These are phyloP conservation scores for Spheniscus humboldti DNA, from an alignment of 2,797 vertebrate genomes.

Conservation along the genomic window DNA sequence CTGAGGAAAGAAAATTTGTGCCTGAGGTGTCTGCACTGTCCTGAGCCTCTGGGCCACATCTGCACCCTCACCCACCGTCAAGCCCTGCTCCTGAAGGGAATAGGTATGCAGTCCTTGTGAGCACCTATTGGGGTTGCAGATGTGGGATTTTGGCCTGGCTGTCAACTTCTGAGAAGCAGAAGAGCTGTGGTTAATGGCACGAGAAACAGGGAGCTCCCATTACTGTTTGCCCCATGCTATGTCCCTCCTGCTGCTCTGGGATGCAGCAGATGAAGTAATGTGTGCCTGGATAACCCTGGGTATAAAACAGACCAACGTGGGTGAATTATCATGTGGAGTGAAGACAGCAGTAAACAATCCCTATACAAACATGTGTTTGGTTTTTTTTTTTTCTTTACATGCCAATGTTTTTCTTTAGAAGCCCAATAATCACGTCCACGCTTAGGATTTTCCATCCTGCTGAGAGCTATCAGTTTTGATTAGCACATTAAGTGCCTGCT, in stretches of 20 bases:
- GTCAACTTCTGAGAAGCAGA: background rate
- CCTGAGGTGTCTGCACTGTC: background rate
- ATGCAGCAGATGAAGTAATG: background rate
- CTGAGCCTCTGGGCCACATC: background rate
- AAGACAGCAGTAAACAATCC: background rate
- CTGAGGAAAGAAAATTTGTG: background rate
- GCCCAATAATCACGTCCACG: background rate
- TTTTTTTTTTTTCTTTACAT: background rate
- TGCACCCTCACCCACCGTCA: rapidly evolving
- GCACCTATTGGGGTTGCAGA: background rate
- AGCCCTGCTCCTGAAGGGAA: background rate
- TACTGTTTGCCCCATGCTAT: rapidly evolving
- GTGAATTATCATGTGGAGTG: background rate
- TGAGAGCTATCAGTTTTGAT: conserved; percentile 19
- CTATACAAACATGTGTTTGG: background rate
- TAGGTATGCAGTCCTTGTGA: background rate
- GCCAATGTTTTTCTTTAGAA: background rate
- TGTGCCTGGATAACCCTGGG: background rate
- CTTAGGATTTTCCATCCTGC: conserved; percentile 12
- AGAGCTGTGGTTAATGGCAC: background rate
- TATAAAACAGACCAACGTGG: background rate
- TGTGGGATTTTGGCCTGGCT: background rate
- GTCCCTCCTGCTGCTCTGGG: background rate
- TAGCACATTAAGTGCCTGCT: conserved; percentile 32
- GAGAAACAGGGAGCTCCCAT: background rate